Conservation (phyloP, 2,113 vertebrate species). For the Actenoides lindsayi region DNA sequence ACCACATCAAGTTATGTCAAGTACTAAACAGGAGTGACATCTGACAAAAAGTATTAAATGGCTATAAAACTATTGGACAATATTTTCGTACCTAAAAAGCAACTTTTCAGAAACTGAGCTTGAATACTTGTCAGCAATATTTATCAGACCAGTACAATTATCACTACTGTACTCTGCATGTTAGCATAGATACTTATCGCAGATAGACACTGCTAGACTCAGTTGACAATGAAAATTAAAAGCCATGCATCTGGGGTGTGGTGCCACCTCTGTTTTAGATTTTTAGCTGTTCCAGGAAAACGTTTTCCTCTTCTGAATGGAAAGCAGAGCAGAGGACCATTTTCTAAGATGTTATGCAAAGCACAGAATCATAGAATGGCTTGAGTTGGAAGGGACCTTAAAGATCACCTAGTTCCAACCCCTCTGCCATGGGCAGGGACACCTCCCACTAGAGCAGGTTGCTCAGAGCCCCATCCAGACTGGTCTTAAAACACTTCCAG, state of each 20-base stretch:
- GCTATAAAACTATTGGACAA: neutral
- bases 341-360: neutral
- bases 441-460: too few relatives aligned
- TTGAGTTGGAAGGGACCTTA: too few relatives aligned
- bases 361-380: too few relatives aligned
- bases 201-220: neutral
- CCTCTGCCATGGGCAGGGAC: too few relatives aligned
- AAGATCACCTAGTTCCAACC: too few relatives aligned
- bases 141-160: neutral
- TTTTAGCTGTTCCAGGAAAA: neutral
- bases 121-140: neutral
- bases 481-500: too few relatives aligned
- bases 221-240: neutral
- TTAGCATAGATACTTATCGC: neutral
- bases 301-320: neutral
- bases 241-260: rapidly evolving
- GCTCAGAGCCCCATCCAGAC: too few relatives aligned
- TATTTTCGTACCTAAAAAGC: neutral
- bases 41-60: neutral
- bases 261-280: neutral
- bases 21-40: neutral
- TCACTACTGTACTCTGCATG: neutral
- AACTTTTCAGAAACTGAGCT: neutral
- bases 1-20: neutral
- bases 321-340: neutral